Base-by-base conservation (phyloP, 1,140 invertebrate species). In the Ceratosolen solmsi region DNA sequence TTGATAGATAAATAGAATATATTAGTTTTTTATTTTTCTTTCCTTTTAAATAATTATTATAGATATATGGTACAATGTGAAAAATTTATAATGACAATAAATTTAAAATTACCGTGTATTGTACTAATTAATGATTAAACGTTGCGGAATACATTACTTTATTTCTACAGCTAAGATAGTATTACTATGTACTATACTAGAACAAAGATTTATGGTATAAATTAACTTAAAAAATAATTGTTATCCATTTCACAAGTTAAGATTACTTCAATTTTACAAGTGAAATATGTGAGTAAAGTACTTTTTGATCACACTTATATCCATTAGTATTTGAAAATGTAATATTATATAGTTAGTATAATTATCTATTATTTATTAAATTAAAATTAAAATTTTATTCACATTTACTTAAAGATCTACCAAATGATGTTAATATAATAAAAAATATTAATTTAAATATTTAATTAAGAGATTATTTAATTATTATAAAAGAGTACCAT, bases 211-310 rank as follows among this genome's bases (percentile, higher is more conserved):
- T 76, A 82, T 82, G 46, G 72, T 82, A 82, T 73, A 82, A 82
- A 76, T 82, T 82, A 82, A 76, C 80, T 82, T 63, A 63, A 60
- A 51, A 74, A 82, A 82, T 82, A 76, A 82, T 82, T 82, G 80
- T 82, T 73, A 71, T 68, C 46, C 51, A 13, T 82, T 73, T 63
- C 80, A 9, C 46, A 73, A 82, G 73, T 76, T 82, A 80, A 74
- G 71, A 75, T 15, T n/a, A 41, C 1, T 25, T 81, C 58, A 81
- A 81, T 81, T 81, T 81, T 81, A 72, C 38, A 76, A 13, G 51
- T 30, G 33, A 54, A 81, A 70, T 70, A 70, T 72, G 51, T 56
- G 68, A 60, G 75, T 81, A 75, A 81, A 81, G 68, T 75, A 56
- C 72, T 75, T 75, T 81, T 38, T 36, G 36, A n/a, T n/a, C n/a